Evolutionary conservation across 30 jellyfish, hydroid and myxozoan genomes (phyloP), one percentile per base, ranked within the genome.

Genomic region (Pelagia noctiluca): DNA sequence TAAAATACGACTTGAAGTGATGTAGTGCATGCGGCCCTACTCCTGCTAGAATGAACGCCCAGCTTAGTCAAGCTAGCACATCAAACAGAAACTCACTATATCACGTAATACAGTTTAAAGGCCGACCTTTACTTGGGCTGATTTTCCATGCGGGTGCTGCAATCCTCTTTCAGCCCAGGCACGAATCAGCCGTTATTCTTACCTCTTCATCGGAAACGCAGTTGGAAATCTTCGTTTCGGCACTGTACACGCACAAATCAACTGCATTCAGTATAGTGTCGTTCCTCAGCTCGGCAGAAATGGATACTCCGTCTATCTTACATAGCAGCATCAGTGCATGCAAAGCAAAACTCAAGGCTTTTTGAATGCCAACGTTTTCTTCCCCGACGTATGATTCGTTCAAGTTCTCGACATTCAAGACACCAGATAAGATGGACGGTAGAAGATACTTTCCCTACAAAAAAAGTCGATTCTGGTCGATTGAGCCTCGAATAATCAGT

Each of bases 81-180:
- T n/a, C n/a, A n/a, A n/a, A n/a, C n/a, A n/a, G n/a, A n/a, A n/a
- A n/a, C n/a, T n/a, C n/a, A n/a, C n/a, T n/a, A n/a, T n/a, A n/a
- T n/a, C n/a, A n/a, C n/a, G n/a, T n/a, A n/a, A n/a, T n/a, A n/a
- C n/a, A n/a, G n/a, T n/a, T n/a, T n/a, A n/a, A n/a, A n/a, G n/a
- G n/a, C n/a, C n/a, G n/a, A n/a, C n/a, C n/a, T n/a, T n/a, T n/a
- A n/a, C n/a, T n/a, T n/a, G n/a, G n/a, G n/a, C n/a, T n/a, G n/a
- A n/a, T n/a, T n/a, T n/a, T n/a, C n/a, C n/a, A n/a, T n/a, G 57
- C 57, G 16, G 57, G 57, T 42, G 57, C 57, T 16, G 57, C 57
- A 42, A 16, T 16, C 57, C 57, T 42, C 12, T 42, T 42, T 42
- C 16, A 42, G 57, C 12, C 57, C 16, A 42, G 8, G 16, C 16